Base-by-base conservation (phyloP, 2,797 vertebrate species). In the Coreius guichenoti region DNA sequence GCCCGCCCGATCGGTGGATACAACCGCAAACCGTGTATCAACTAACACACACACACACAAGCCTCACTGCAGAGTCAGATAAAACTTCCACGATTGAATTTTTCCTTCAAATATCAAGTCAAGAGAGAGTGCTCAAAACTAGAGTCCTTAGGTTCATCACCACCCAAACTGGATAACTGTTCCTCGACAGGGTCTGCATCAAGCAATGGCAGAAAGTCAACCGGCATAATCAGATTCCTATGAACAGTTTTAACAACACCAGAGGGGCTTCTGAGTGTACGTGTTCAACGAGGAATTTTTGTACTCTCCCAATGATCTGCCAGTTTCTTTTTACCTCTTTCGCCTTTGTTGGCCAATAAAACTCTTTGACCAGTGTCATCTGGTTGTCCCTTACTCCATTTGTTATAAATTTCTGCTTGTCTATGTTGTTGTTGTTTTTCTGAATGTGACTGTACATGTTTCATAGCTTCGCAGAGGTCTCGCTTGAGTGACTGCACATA, bases 321-420 rank as follows among this genome's bases (percentile, higher is more conserved):
- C 29, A 80, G 31, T 67, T 78, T 85, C 79, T 47, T 80, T 45
- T 39, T 70, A 3, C 77, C 77, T 47, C 47, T 19, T 67, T 80
- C 67, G 36, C 78, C 31, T 72, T 86, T 81, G 75, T 86, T 81
- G 19, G 84, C 51, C 4, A 86, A 29, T 39, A 86, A 74, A 45
- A 86, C 84, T 63, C 84, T 63, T 29, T 81, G 76, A 39, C 84
- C 77, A 47, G 61, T 29, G 17, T 65, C 68, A 56, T 81, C 31
- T 47, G 63, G 16, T 19, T 47, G 65, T 36, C 76, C 47, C 77
- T 73, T 81, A 33, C 33, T 11, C 49, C 73, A 47, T n/a, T 73
- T 43, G 51, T 58, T 81, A 19, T 86, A 74, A 16, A 54, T 6
- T 23, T 80, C 79, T 36, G 81, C 81, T n/a, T 83, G 69, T 51